Conservation (phyloP, 1,140 invertebrate species). For the Stenopsyche tienmushanensis region DNA sequence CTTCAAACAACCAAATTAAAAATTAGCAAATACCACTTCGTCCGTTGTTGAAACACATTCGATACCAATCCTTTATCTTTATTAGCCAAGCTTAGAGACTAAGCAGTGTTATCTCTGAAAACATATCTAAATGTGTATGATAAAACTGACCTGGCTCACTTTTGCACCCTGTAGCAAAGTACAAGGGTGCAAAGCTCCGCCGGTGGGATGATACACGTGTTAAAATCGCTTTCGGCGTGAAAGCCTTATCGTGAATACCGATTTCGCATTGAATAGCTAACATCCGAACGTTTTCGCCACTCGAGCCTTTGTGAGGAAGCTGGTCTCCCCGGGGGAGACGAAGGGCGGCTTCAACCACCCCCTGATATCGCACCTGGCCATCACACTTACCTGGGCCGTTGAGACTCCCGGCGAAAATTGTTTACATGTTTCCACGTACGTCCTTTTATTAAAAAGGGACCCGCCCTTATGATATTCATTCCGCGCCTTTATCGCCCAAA, state of each 20-base stretch:
- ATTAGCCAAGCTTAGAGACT: too few species aligned
- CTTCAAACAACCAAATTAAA: too few species aligned
- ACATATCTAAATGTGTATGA: too few species aligned
- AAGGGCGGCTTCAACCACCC: not conserved
- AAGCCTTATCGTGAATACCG: constrained; percentile 36
- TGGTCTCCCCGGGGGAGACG: not conserved
- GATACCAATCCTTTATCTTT: too few species aligned
- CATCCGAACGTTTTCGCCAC: constrained; percentile 25
- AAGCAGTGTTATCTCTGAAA: too few species aligned
- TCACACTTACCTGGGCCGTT: constrained; percentile 2
- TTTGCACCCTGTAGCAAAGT: not conserved
- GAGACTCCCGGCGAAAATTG: constrained; percentile 7
- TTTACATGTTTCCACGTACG: constrained; percentile 13
- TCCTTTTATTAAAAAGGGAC: constrained; percentile 10
- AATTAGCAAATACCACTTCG: too few species aligned
- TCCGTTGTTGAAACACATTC: too few species aligned
- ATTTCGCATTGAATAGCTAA: constrained; percentile 33
- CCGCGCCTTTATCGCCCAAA: constrained; percentile 7
- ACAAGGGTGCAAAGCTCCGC: not conserved
- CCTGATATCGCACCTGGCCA: constrained; percentile 3
- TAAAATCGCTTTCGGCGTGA: constrained; percentile 35
- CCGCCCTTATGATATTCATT: constrained; percentile 10
- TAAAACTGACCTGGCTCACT: too few species aligned
- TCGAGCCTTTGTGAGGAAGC: constrained; percentile 6
- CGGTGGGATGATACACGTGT: constrained; percentile 36